Base-by-base conservation (phyloP, 1,140 invertebrate genomes). In the Sycophaga agraensis region DNA sequence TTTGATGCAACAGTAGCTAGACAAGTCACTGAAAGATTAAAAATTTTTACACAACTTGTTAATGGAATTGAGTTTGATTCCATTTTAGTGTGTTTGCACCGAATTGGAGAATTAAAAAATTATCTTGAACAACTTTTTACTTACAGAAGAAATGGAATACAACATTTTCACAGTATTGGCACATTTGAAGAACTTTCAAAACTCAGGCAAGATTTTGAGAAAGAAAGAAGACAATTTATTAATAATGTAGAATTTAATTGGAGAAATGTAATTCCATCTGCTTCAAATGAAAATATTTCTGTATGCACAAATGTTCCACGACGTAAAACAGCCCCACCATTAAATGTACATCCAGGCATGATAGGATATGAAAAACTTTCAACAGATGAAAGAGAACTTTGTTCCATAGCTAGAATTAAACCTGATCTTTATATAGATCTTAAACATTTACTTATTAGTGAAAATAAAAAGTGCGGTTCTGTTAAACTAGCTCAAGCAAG, bases 391-490 rank as follows among this genome's bases (percentile, higher is more conserved):
- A 87, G 82, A 68, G 86, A 89, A 31, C 76, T 96, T 4, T 95
- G 93, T 74, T 89, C 91, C 1, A 82, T 77, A 26, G 79, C 87
- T 2, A 84, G 93, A 65, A 73, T 96, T 7, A 74, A 90, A 16
- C 94, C 94, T 0, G 80, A 86, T 58, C 87, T 87, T 8, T 96
- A 90, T 75, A 76, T 93, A 35, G 88, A 92, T 51, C 89, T 92
- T 68, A 90, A 91, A 65, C 82, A 85, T 7, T 77, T 89, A 40
- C 74, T 96, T 7, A 85, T 92, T 21, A 73, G 81, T 1, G 92
- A 95, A 71, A 91, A 90, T 75, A 83, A 87, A 56, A 91, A 89
- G 69, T 81, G 84, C 50, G 90, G 88, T 2, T 83, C 80, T 65
- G 75, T 96, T 8, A 84, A 86, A 60, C 79, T 96, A 21, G 85